Evolutionary conservation across 2,113 vertebrate species (phyloP).

Genomic region (Sylvia atricapilla): DNA sequence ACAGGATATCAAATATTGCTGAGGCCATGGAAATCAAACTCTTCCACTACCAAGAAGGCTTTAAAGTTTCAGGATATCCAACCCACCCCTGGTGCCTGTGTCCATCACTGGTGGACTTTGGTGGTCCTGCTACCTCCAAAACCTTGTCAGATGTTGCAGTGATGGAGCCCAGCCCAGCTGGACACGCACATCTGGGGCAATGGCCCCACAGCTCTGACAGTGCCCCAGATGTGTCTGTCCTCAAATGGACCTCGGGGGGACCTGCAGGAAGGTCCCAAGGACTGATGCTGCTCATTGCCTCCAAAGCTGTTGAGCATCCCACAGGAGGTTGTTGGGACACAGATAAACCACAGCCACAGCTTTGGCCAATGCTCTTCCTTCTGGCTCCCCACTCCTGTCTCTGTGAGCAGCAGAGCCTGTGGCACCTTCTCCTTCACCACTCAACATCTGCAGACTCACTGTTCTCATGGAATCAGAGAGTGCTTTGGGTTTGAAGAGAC

Average conservation of each 20-base stretch:
- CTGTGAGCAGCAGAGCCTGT: neutral
- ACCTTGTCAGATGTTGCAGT: neutral
- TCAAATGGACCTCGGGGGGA: neutral
- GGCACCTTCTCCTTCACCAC: neutral
- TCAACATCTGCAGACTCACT: neutral
- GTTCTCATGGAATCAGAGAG: neutral
- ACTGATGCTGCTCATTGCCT: rapidly evolving
- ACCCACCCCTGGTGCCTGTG: neutral
- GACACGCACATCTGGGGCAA: neutral
- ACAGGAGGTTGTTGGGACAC: rapidly evolving
- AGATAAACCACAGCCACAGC: neutral
- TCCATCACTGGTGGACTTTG: rapidly evolving
- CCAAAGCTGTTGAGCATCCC: neutral
- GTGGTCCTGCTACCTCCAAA: neutral
- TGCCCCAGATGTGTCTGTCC: neutral
- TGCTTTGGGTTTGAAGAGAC: neutral
- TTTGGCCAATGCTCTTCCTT: neutral
- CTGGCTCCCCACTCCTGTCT: neutral
- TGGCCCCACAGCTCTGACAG: neutral
- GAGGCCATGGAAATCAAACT: neutral
- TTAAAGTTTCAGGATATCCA: neutral
- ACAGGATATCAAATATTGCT: neutral
- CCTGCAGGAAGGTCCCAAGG: neutral
- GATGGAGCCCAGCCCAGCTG: neutral
- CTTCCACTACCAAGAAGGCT: neutral